Conservation (phyloP, 2,113 vertebrate genomes). For the Myrmecobius fasciatus region DNA sequence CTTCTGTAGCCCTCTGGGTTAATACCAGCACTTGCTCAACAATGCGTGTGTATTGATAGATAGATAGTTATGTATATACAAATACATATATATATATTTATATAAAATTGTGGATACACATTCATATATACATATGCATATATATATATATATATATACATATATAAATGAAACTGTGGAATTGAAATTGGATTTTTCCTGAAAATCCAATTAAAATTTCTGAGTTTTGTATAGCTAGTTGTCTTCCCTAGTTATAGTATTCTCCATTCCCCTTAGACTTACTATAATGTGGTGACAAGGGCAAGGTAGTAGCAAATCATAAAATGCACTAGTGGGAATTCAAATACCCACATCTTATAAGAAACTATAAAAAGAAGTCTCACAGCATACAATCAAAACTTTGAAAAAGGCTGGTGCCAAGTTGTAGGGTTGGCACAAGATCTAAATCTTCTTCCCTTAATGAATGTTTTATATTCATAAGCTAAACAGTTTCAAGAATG, state of each 20-base stretch:
- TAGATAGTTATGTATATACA: no score
- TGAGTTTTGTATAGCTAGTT: not conserved
- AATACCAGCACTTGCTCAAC: no score
- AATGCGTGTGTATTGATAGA: no score
- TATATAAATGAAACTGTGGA: not conserved
- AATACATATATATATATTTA: no score
- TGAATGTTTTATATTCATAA: slow-evolving; percentile 59
- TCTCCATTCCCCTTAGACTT: not conserved
- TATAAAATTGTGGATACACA: no score
- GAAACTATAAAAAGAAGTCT: slow-evolving; percentile 36
- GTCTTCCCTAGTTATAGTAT: not conserved
- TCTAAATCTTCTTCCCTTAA: slow-evolving; percentile 5
- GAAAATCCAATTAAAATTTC: not conserved
- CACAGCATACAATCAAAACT: slow-evolving; percentile 4
- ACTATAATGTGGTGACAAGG: not conserved
- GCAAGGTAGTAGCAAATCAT: not conserved
- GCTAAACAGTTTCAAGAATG: slow-evolving; percentile 53
- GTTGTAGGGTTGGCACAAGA: slow-evolving; percentile 6
- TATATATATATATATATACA: no score
- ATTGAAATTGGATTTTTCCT: not conserved
- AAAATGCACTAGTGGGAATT: not conserved
- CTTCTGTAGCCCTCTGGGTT: no score
- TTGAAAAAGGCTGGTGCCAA: slow-evolving; percentile 36
- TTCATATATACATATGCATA: no score
- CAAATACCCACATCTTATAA: slow-evolving; percentile 32